Percentiles rank a stretch among this genome's conserved stretches.
phyloP scores from a whole-genome alignment of 1,140 invertebrate genomes.

The Panulirus ornatus region DNA sequence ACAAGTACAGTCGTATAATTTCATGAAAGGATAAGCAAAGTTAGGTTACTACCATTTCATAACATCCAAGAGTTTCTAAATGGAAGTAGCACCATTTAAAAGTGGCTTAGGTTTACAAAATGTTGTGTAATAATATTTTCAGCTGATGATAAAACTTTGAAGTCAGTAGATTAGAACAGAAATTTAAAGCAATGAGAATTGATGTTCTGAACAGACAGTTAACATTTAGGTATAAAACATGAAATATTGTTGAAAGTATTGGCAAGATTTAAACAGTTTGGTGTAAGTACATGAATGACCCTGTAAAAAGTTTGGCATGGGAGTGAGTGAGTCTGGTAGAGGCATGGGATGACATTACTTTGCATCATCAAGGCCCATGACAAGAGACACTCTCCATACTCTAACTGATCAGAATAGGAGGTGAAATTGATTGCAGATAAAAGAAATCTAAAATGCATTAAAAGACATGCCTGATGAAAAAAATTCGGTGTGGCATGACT shows the following conservation, averaged over 20 bases:
- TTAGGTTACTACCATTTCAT: too few species aligned
- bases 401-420: slow-evolving; percentile 36
- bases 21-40: too few species aligned
- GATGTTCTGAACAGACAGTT: background rate
- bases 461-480: background rate
- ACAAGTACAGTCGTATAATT: too few species aligned
- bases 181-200: background rate
- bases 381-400: slow-evolving; percentile 22
- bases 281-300: background rate
- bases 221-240: background rate
- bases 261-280: background rate
- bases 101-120: too few species aligned
- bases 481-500: background rate
- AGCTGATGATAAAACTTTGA: background rate
- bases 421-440: background rate
- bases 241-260: background rate
- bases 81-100: too few species aligned
- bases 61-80: too few species aligned
- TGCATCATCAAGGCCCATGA: too few species aligned
- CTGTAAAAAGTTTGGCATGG: background rate
- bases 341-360: background rate
- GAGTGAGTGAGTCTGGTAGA: background rate
- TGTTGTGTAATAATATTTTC: background rate
- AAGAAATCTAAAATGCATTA: background rate
- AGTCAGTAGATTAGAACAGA: background rate